Percentiles rank a stretch among this genome's conserved stretches.
phyloP scores from a whole-genome alignment of 64 coral and sea anemone genomes.

The Pocillopora verrucosa region DNA sequence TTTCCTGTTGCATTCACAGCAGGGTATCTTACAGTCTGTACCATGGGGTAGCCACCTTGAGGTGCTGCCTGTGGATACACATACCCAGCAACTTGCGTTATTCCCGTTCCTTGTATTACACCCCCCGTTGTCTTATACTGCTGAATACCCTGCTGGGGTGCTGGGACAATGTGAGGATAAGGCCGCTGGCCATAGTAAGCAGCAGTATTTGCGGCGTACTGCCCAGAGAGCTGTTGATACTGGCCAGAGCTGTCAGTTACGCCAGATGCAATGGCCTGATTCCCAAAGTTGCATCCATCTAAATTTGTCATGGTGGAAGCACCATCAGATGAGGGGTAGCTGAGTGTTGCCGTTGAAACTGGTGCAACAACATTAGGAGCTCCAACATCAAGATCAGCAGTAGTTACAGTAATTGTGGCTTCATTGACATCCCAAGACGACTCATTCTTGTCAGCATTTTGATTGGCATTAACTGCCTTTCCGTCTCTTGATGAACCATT shows the following conservation, averaged over 20 bases:
- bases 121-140: slow-evolving; percentile 69
- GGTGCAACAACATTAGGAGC: slow-evolving; percentile 78
- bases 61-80: slow-evolving; percentile 64
- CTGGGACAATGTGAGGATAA: slow-evolving; percentile 90
- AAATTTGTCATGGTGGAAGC: slow-evolving; percentile 84
- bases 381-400: slow-evolving; percentile 67
- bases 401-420: slow-evolving; percentile 33
- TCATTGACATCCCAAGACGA: slow-evolving; percentile 65
- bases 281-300: slow-evolving; percentile 84
- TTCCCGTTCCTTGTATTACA: slow-evolving; percentile 90
- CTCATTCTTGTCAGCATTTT: slow-evolving; percentile 54
- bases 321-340: slow-evolving; percentile 68
- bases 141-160: slow-evolving; percentile 53
- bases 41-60: slow-evolving; percentile 76
- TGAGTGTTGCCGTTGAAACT: slow-evolving; percentile 71
- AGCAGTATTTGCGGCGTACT: slow-evolving; percentile 74
- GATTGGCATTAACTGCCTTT: slow-evolving; percentile 41
- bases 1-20: slow-evolving; percentile 72
- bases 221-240: slow-evolving; percentile 62
- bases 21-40: slow-evolving; percentile 90
- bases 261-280: slow-evolving; percentile 42
- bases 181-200: slow-evolving; percentile 84
- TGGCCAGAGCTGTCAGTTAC: slow-evolving; percentile 67
- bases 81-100: slow-evolving; percentile 60
- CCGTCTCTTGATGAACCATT: slow-evolving; percentile 42